Evolutionary conservation across 2,113 vertebrate species (phyloP).

Genomic region (Speoplatyrhinus poulsoni): DNA sequence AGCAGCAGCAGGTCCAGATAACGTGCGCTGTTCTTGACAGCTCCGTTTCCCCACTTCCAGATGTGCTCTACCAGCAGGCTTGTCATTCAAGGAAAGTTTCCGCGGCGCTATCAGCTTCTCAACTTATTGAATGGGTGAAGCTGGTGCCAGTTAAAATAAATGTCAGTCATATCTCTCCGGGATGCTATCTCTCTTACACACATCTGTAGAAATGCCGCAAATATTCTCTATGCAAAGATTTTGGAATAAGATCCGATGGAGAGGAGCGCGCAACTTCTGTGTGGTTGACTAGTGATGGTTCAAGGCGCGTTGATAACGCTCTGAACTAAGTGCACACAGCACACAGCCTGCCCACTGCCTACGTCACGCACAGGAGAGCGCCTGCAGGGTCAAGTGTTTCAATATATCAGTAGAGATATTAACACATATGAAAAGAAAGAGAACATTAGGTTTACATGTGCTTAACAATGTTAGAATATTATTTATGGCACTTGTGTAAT

Average conservation of each 20-base stretch:
- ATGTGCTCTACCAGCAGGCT: conserved; percentile 56
- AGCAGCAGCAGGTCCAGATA: conserved; percentile 34
- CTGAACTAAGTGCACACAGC: conserved; percentile 70
- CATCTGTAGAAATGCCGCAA: conserved; percentile 52
- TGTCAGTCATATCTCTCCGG: conserved; percentile 14
- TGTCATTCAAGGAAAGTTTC: conserved; percentile 69
- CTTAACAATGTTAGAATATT: too few relatives aligned
- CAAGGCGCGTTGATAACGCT: conserved; percentile 62
- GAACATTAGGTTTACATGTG: too few relatives aligned
- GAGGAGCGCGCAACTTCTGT: conserved; percentile 25
- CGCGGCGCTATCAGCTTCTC: conserved; percentile 22
- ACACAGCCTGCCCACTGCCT: conserved; percentile 75
- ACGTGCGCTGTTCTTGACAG: conserved; percentile 43
- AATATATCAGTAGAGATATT: conserved; percentile 60
- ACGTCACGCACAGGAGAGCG: conserved; percentile 68
- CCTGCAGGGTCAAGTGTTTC: conserved; percentile 68
- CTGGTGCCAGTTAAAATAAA: conserved; percentile 38
- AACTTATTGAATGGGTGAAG: conserved; percentile 38
- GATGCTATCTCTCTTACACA: conserved; percentile 23
- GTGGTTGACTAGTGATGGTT: conserved; percentile 61
- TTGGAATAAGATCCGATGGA: conserved; percentile 55
- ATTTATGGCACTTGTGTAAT: too few relatives aligned
- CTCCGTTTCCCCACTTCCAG: conserved; percentile 52
- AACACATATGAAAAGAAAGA: conserved; percentile 49
- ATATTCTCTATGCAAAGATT: conserved; percentile 44